A percentile compares a stretch with the other conserved stretches of the same genome.
These are phyloP conservation scores for Ceryle rudis DNA, from an alignment of 2,797 vertebrate genomes.

Conservation along the genomic window DNA sequence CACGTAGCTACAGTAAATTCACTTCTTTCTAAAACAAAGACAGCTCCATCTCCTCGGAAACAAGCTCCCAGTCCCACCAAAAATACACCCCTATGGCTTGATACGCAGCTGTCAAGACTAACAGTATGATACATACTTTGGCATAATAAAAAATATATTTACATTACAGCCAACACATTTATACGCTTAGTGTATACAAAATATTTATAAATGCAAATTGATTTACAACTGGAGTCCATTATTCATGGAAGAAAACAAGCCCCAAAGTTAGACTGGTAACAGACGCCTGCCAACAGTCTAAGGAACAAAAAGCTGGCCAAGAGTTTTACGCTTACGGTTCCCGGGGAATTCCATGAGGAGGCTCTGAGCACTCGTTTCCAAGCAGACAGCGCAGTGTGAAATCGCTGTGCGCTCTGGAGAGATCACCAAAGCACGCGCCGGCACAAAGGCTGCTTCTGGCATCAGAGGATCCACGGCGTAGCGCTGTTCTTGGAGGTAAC, in stretches of 20 bases:
- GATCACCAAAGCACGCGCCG: background rate
- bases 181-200: conserved; percentile 78
- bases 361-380: too few species aligned
- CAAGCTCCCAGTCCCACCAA: conserved; percentile 34
- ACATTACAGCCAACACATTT: conserved; percentile 75
- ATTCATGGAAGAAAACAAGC: conserved; percentile 34
- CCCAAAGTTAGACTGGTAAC: conserved; percentile 29
- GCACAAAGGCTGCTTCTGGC: conserved; percentile 26
- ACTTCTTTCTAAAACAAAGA: background rate
- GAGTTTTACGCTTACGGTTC: background rate
- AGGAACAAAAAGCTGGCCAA: conserved; percentile 65
- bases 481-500: background rate
- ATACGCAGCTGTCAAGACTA: conserved; percentile 61
- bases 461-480: background rate
- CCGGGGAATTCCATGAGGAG: background rate
- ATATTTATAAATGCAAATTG: conserved; percentile 81
- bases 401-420: background rate
- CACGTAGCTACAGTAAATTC: background rate
- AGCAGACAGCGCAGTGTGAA: background rate
- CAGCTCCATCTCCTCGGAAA: background rate
- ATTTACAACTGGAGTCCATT: conserved; percentile 78
- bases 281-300: conserved; percentile 30
- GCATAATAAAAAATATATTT: conserved; percentile 80
- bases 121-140: conserved; percentile 69
- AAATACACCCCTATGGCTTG: conserved; percentile 38